phyloP scores from a whole-genome alignment of 2,797 vertebrate species.

The Galago senegalensis region DNA sequence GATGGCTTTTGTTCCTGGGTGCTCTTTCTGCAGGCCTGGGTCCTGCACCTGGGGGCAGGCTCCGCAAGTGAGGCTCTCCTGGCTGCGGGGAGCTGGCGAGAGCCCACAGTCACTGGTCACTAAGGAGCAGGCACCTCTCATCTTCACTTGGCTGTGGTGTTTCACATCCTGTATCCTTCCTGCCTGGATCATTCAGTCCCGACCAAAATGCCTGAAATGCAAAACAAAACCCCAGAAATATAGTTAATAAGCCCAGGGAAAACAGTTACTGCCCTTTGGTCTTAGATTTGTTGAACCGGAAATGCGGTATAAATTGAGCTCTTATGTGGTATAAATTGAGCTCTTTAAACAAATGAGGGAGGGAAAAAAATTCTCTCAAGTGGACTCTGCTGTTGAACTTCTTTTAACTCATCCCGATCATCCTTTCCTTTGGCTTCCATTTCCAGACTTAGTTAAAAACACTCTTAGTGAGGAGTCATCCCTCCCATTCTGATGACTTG shows the following conservation, averaged over 20 bases:
- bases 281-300: constrained; percentile 24
- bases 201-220: not conserved
- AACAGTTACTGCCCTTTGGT: not conserved
- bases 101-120: not conserved
- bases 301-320: constrained; percentile 22
- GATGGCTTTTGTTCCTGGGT: not conserved
- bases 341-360: not conserved
- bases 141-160: not conserved
- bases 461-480: not conserved
- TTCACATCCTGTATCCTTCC: not conserved
- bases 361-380: not conserved
- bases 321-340: constrained; percentile 11
- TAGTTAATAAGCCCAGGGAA: not conserved
- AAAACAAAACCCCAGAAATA: constrained; percentile 10
- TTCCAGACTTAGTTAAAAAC: constrained; percentile 57
- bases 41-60: not conserved
- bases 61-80: not conserved
- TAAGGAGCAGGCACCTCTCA: not conserved
- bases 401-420: not conserved
- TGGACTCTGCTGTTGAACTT: not conserved
- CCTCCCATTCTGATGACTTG: constrained; percentile 1
- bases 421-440: constrained; percentile 30
- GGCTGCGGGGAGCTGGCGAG: not conserved
- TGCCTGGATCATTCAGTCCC: not conserved
- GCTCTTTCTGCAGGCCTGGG: not conserved